These are phyloP conservation scores for Philereme vetulata DNA, from an alignment of 2,888 invertebrate species.

Conservation along the genomic window DNA sequence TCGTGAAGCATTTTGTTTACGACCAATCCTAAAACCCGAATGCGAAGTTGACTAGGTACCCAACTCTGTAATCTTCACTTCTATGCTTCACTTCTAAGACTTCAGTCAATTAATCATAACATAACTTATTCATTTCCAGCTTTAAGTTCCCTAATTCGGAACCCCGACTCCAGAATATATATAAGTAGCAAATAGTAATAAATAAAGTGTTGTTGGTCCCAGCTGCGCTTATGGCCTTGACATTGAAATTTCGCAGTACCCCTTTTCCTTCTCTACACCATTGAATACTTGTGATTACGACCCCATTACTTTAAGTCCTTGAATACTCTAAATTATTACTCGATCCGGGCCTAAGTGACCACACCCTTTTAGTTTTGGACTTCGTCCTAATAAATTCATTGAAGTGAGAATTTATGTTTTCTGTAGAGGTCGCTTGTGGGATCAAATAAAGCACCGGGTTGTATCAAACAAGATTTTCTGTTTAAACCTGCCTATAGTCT, in stretches of 20 bases:
- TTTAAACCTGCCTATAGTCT: too few relatives aligned
- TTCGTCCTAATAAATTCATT: conserved; percentile 2
- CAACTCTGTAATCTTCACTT: conserved; percentile 11
- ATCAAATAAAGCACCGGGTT: neutral
- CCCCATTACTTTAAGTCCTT: conserved; percentile 6
- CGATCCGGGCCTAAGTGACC: neutral
- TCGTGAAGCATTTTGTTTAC: neutral
- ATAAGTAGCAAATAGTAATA: conserved; percentile 5
- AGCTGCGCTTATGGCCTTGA: conserved; percentile 26
- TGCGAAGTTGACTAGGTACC: conserved; percentile 12
- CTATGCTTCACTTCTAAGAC: neutral
- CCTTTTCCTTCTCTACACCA: neutral
- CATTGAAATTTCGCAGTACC: conserved; percentile 21
- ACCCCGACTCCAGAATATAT: conserved; percentile 6
- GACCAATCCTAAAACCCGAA: neutral
- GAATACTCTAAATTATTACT: conserved; percentile 2
- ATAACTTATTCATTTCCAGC: conserved; percentile 1
- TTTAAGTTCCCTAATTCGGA: neutral
- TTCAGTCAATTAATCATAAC: conserved; percentile 4
- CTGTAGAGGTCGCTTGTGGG: neutral
- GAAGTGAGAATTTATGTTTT: neutral
- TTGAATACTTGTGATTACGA: conserved; percentile 11
- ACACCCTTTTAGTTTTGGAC: neutral
- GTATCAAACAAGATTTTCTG: neutral
- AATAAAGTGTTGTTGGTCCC: conserved; percentile 7